Percentiles rank a stretch among this genome's conserved stretches.
phyloP scores from a whole-genome alignment of 2,797 vertebrate genomes.

The Paramormyrops hopkinsi region DNA sequence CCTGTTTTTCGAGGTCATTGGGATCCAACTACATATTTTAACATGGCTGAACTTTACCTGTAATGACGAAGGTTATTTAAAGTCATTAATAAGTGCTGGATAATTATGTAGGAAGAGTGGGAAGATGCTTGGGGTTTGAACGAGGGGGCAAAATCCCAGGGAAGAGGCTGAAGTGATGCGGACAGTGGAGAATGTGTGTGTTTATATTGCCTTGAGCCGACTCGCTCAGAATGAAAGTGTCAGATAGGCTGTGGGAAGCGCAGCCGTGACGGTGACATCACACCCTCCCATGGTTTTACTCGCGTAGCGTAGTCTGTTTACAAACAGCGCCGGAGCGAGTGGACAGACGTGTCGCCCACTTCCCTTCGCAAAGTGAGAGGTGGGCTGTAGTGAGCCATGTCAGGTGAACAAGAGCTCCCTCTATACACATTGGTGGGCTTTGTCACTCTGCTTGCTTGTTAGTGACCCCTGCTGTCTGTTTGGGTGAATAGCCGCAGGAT shows the following conservation, averaged over 20 bases:
- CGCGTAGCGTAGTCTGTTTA: not conserved
- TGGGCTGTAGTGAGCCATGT: not conserved
- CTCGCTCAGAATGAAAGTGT: not conserved
- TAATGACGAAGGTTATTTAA: not conserved
- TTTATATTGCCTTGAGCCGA: not conserved
- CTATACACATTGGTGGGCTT: not conserved
- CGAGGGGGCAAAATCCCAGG: not conserved
- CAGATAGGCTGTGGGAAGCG: not conserved
- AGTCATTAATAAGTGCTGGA: not conserved
- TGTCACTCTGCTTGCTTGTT: not conserved
- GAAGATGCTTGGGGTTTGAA: not conserved
- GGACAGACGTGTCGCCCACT: not conserved
- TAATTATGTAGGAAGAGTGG: not conserved
- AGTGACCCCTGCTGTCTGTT: constrained; percentile 14
- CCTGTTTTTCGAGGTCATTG: not conserved
- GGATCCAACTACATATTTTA: not conserved
- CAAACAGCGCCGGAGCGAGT: not conserved
- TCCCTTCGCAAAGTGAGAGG: not conserved
- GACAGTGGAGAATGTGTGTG: not conserved
- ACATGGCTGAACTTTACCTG: not conserved
- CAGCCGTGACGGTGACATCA: not conserved
- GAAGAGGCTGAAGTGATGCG: not conserved
- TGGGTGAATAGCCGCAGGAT: not conserved
- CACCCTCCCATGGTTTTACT: not conserved
- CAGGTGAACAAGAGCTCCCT: constrained; percentile 6